Conservation (phyloP, 1,140 invertebrate genomes). For the Drosophila lowei region DNA sequence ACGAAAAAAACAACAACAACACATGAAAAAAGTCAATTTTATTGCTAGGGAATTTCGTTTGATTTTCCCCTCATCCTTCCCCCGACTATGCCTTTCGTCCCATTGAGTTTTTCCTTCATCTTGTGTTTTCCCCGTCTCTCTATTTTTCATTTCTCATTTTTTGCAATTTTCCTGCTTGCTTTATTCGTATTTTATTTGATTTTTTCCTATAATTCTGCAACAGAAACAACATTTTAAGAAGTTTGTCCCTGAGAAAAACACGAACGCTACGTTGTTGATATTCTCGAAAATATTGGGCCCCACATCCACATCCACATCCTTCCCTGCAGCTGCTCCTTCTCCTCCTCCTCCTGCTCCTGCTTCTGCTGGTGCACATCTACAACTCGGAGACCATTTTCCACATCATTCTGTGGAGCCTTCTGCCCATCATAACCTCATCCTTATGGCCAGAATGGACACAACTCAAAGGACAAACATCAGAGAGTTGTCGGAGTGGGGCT, state of each 20-base stretch:
- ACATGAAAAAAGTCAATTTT: constrained; percentile 60
- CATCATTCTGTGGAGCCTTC: neutral
- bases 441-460: constrained; percentile 27
- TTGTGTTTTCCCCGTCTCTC: constrained; percentile 10
- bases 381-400: neutral
- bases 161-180: constrained; percentile 44
- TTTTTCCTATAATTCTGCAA: constrained; percentile 71
- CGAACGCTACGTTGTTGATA: constrained; percentile 74
- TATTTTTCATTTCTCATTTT: constrained; percentile 30
- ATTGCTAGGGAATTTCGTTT: constrained; percentile 53
- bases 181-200: constrained; percentile 68
- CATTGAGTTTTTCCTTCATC: too few species aligned
- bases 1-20: neutral
- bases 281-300: constrained; percentile 62
- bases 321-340: neutral
- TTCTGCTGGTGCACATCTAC: neutral
- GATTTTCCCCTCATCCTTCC: constrained; percentile 30
- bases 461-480: constrained; percentile 51
- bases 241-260: constrained; percentile 68
- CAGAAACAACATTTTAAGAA: constrained; percentile 66
- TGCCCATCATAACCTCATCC: constrained; percentile 21
- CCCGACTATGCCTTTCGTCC: too few species aligned
- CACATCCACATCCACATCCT: constrained; percentile 5
- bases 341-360: neutral
- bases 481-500: constrained; percentile 1